These are phyloP conservation scores for Papilio polytes DNA, from an alignment of 1,140 invertebrate genomes.

Conservation along the genomic window DNA sequence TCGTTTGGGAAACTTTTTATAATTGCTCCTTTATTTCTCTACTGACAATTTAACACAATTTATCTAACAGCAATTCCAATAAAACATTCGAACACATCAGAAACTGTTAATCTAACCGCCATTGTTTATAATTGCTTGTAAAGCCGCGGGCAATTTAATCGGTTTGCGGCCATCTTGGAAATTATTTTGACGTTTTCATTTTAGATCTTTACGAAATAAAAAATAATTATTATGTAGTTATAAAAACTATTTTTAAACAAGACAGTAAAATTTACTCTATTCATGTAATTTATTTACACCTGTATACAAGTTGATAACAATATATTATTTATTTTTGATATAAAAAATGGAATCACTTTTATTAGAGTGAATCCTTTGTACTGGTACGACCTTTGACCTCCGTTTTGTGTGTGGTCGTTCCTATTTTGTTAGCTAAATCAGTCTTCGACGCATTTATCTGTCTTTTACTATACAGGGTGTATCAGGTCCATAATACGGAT, in stretches of 20 bases:
- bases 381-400: conserved; percentile 40
- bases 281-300: neutral
- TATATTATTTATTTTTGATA: neutral
- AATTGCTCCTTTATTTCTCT: conserved; percentile 12
- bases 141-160: neutral
- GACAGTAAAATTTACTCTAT: neutral
- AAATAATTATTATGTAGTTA: neutral
- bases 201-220: conserved; percentile 31
- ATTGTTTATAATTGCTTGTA: conserved; percentile 24
- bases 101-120: conserved; percentile 28
- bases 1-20: neutral
- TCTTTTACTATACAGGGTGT: conserved; percentile 8
- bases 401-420: conserved; percentile 40
- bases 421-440: conserved; percentile 40
- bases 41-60: conserved; percentile 10
- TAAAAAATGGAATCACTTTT: neutral
- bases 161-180: conserved; percentile 20
- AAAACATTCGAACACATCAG: conserved; percentile 33
- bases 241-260: neutral
- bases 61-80: conserved; percentile 36
- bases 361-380: neutral
- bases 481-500: too few species aligned
- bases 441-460: conserved; percentile 15
- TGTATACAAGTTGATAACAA: neutral
- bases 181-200: conserved; percentile 23